Conservation (phyloP, 2,113 vertebrate genomes). For the Phycodurus eques region DNA sequence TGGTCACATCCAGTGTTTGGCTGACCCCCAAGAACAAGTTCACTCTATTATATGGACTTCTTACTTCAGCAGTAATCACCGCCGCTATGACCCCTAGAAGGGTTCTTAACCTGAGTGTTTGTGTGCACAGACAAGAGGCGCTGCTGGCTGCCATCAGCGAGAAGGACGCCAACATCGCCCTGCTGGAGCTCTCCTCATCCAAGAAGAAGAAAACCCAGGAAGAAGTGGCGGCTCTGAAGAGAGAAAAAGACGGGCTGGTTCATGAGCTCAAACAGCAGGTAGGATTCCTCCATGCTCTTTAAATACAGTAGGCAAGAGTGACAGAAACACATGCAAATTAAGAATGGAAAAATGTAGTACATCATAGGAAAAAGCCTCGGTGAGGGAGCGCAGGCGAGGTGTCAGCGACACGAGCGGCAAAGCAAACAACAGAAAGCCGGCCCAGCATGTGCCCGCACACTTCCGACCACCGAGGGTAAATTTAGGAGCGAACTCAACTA, state of each 20-base stretch:
- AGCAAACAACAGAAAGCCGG: slow-evolving; percentile 51
- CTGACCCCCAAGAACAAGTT: background rate
- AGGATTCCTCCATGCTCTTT: background rate
- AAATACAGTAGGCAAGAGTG: too few relatives aligned
- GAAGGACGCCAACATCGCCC: slow-evolving; percentile 96
- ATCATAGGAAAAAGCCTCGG: slow-evolving; percentile 15
- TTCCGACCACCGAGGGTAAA: slow-evolving; percentile 52
- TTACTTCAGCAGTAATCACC: background rate
- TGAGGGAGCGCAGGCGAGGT: slow-evolving; percentile 25
- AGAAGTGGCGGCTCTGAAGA: slow-evolving; percentile 89
- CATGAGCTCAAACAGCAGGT: slow-evolving; percentile 99
- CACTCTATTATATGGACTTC: background rate
- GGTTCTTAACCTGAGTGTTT: background rate
- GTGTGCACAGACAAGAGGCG: slow-evolving; percentile 85
- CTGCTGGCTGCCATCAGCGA: slow-evolving; percentile 97
- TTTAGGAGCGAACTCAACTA: slow-evolving; percentile 53
- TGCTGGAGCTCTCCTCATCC: slow-evolving; percentile 93
- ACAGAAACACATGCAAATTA: background rate
- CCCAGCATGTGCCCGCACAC: slow-evolving; percentile 62
- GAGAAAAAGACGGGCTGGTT: slow-evolving; percentile 93
- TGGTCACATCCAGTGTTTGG: background rate
- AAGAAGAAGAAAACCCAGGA: slow-evolving; percentile 98
- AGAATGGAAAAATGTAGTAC: slow-evolving; percentile 1
- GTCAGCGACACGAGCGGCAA: slow-evolving; percentile 45
- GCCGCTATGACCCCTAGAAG: background rate